Conservation (phyloP, 2,888 invertebrate genomes). For the Melitaea athalia region DNA sequence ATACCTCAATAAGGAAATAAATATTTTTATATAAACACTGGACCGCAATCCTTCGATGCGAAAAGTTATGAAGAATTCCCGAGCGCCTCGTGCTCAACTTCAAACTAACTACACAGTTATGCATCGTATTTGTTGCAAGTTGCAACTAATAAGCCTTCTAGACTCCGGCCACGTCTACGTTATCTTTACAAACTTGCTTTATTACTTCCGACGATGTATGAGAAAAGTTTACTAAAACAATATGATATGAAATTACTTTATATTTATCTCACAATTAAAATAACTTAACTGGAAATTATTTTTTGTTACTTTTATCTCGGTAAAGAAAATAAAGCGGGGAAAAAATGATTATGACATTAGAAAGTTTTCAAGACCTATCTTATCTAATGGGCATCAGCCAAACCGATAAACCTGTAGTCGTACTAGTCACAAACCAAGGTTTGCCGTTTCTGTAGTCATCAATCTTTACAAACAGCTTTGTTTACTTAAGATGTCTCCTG, state of each 20-base stretch:
- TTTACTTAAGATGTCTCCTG: too few relatives aligned
- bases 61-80: slow-evolving; percentile 18
- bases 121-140: slow-evolving; percentile 20
- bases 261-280: not conserved
- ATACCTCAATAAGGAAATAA: not conserved
- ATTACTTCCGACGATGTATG: slow-evolving; percentile 24
- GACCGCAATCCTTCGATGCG: slow-evolving; percentile 1
- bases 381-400: too few relatives aligned
- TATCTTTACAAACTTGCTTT: slow-evolving; percentile 26
- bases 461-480: too few relatives aligned
- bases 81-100: slow-evolving; percentile 10
- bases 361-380: too few relatives aligned
- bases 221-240: slow-evolving; percentile 15
- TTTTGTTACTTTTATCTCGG: too few relatives aligned
- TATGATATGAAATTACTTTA: slow-evolving; percentile 7
- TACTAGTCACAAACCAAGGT: too few relatives aligned
- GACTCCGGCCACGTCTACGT: slow-evolving; percentile 18
- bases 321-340: too few relatives aligned
- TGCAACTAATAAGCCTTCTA: slow-evolving; percentile 26
- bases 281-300: not conserved
- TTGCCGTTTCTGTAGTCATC: too few relatives aligned
- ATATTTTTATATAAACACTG: slow-evolving; percentile 2
- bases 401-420: too few relatives aligned
- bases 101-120: slow-evolving; percentile 8
- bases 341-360: too few relatives aligned